A percentile compares a stretch with the other conserved stretches of the same genome.
phyloP scores from a whole-genome alignment of 1,140 invertebrate species.

The Drosophila truncata region DNA sequence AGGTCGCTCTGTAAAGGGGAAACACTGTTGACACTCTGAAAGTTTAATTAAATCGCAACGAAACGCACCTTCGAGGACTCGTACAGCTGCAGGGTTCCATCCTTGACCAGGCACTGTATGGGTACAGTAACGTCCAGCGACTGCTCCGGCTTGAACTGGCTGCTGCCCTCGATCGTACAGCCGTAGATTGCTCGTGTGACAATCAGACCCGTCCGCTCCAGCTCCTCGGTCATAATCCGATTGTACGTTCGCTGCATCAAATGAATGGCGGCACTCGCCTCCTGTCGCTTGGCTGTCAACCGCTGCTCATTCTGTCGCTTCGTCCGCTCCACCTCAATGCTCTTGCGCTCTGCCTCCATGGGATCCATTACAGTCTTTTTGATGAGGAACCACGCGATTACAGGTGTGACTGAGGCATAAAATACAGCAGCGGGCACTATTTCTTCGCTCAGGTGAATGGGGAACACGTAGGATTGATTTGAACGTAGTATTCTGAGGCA shows the following conservation, averaged over 20 bases:
- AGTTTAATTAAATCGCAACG: accelerated
- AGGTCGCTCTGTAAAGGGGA: slow-evolving; percentile 91
- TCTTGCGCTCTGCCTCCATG: slow-evolving; percentile 91
- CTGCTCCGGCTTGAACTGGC: slow-evolving; percentile 78
- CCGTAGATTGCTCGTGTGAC: slow-evolving; percentile 95
- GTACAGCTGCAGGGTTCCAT: slow-evolving; percentile 94
- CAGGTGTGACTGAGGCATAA: slow-evolving; percentile 95
- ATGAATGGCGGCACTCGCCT: slow-evolving; percentile 94
- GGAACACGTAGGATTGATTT: slow-evolving; percentile 95
- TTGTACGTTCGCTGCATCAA: slow-evolving; percentile 94
- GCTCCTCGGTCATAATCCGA: slow-evolving; percentile 91
- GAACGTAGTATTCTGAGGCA: slow-evolving; percentile 91
- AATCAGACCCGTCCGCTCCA: slow-evolving; percentile 92
- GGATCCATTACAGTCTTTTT: slow-evolving; percentile 96
- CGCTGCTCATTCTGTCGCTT: slow-evolving; percentile 90
- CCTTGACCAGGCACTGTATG: slow-evolving; percentile 96
- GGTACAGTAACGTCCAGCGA: slow-evolving; percentile 97
- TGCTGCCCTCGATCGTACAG: slow-evolving; percentile 86
- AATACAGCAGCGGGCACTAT: slow-evolving; percentile 95
- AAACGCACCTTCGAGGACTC: slow-evolving; percentile 93
- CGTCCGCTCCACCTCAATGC: slow-evolving; percentile 91
- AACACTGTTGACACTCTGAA: not conserved
- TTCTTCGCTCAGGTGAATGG: slow-evolving; percentile 96
- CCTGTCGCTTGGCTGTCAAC: slow-evolving; percentile 91
- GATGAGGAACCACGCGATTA: slow-evolving; percentile 92